Conservation (phyloP, 2,113 vertebrate species). For the Sciurus niger region DNA sequence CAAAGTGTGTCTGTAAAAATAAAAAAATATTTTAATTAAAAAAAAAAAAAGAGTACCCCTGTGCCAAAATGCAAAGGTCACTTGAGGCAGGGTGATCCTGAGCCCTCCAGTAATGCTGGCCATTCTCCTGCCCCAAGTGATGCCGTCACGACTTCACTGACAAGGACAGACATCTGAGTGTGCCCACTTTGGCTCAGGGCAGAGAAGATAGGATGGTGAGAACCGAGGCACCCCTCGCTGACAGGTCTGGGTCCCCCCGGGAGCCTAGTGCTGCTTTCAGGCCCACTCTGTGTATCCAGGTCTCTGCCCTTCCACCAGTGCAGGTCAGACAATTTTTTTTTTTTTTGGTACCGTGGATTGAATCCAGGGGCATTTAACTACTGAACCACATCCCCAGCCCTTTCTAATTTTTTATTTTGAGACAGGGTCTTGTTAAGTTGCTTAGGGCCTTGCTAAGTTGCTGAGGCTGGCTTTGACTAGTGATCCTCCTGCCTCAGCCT, state of each 20-base stretch:
- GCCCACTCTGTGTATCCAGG: background rate
- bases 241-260: background rate
- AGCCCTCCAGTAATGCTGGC: background rate
- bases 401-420: no score
- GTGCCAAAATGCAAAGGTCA: background rate
- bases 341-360: no score
- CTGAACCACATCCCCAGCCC: no score
- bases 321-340: no score
- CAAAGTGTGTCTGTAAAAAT: no score
- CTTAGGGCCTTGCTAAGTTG: no score
- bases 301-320: background rate
- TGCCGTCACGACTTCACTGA: accelerated
- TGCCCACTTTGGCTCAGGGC: background rate
- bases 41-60: no score
- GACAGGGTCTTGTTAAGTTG: no score
- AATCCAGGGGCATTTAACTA: no score
- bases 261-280: background rate
- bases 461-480: no score
- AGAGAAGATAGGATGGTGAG: background rate
- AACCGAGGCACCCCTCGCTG: background rate
- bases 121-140: background rate
- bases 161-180: background rate
- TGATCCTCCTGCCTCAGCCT: no score
- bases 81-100: background rate
- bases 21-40: no score